phyloP scores from a whole-genome alignment of 2,797 vertebrate species.

The Pterois miles region DNA sequence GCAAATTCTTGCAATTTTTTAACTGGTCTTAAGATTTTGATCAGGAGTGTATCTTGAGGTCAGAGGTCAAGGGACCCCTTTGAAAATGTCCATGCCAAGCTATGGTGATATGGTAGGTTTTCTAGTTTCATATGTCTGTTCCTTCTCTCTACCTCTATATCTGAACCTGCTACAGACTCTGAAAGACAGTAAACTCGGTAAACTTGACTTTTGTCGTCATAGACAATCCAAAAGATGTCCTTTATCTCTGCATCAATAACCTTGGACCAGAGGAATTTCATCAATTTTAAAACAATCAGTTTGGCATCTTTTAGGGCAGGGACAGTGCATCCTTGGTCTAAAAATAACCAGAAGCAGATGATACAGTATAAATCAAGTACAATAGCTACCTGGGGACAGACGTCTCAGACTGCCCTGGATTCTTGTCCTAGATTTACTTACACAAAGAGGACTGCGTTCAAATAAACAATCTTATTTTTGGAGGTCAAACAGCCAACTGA shows the following conservation, averaged over 20 bases:
- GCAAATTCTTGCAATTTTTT: too few species aligned
- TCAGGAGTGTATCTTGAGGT: too few species aligned
- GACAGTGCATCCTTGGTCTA: slow-evolving; percentile 49
- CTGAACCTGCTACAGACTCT: too few species aligned
- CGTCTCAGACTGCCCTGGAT: slow-evolving; percentile 76
- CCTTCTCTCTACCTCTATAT: too few species aligned
- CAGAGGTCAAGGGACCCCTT: too few species aligned
- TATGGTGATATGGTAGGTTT: too few species aligned
- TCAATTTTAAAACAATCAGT: slow-evolving; percentile 22
- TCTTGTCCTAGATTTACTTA: slow-evolving; percentile 76
- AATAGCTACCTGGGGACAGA: slow-evolving; percentile 69
- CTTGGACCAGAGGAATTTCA: neutral
- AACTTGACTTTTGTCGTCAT: neutral
- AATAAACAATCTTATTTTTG: slow-evolving; percentile 67
- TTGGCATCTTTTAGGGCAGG: slow-evolving; percentile 43
- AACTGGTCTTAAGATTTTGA: too few species aligned
- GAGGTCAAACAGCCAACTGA: slow-evolving; percentile 36
- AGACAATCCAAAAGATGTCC: neutral
- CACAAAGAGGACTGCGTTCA: slow-evolving; percentile 45
- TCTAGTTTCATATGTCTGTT: too few species aligned
- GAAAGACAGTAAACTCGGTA: too few species aligned
- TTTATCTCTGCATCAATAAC: neutral
- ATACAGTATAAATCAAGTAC: slow-evolving; percentile 76
- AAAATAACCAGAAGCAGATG: slow-evolving; percentile 70
- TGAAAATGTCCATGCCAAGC: too few species aligned